Conservation (phyloP, 23 tunicate species). For the Ciona savignyi region DNA sequence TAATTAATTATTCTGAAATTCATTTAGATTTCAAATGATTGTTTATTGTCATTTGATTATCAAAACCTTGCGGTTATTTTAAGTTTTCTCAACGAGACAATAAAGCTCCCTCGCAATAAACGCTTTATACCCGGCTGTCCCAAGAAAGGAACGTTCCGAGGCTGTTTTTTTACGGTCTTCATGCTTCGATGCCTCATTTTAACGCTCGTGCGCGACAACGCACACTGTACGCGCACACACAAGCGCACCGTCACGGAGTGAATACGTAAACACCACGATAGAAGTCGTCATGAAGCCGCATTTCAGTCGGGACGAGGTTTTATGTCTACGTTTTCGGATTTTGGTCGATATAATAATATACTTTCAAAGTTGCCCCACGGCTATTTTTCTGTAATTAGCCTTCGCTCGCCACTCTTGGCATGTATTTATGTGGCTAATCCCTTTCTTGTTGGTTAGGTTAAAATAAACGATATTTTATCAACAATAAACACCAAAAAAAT, state of each 20-base stretch:
- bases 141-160: background rate
- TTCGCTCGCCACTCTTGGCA: background rate
- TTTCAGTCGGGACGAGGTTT: background rate
- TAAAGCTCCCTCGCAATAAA: background rate
- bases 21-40: no score
- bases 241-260: background rate
- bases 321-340: background rate
- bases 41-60: no score
- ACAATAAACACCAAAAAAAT: no score
- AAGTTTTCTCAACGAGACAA: background rate
- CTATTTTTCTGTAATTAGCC: background rate
- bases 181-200: background rate
- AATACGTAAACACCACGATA: background rate
- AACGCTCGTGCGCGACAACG: background rate
- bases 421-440: background rate
- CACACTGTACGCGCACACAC: background rate
- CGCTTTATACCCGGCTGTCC: background rate
- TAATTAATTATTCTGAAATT: no score
- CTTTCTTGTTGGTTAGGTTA: no score
- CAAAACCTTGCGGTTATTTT: no score
- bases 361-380: background rate
- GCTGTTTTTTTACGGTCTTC: background rate
- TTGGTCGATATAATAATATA: background rate
- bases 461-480: no score
- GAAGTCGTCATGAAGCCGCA: conserved; percentile 1